phyloP scores from a whole-genome alignment of 2,888 invertebrate species.

The Eulithis prunata region DNA sequence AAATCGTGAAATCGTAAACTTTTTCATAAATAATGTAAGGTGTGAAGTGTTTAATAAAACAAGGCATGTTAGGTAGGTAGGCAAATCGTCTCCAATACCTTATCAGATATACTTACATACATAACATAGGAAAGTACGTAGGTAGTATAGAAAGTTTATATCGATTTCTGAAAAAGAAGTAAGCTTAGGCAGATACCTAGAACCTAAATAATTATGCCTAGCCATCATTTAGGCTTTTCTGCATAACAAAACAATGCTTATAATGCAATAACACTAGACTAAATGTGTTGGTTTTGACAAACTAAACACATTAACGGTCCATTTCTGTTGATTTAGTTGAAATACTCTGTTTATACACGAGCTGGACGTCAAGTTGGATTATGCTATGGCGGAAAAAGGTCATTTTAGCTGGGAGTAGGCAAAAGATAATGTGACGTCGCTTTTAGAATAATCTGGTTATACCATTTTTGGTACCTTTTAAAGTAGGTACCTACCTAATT shows the following conservation, averaged over 20 bases:
- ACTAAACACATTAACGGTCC: slow-evolving; percentile 23
- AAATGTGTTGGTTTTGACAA: slow-evolving; percentile 17
- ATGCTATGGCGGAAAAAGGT: background rate
- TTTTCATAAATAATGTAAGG: slow-evolving; percentile 26
- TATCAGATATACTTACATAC: too few relatives aligned
- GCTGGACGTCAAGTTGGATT: slow-evolving; percentile 7
- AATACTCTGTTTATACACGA: slow-evolving; percentile 10
- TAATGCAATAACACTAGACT: slow-evolving; percentile 11
- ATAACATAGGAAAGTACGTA: too few relatives aligned
- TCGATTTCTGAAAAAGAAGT: too few relatives aligned
- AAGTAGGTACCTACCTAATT: too few relatives aligned
- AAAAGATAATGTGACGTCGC: slow-evolving; percentile 7
- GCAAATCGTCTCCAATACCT: too few relatives aligned
- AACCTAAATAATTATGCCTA: too few relatives aligned
- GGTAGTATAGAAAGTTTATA: too few relatives aligned
- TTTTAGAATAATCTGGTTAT: background rate
- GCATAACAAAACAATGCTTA: slow-evolving; percentile 19
- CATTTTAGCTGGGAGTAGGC: slow-evolving; percentile 6
- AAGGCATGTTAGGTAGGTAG: too few relatives aligned
- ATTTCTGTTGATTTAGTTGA: slow-evolving; percentile 13
- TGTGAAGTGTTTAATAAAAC: background rate
- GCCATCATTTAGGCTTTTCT: slow-evolving; percentile 1
- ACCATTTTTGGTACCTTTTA: too few relatives aligned
- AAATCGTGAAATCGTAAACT: slow-evolving; percentile 45
- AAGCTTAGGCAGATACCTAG: too few relatives aligned